Evolutionary conservation across 2,888 invertebrate species (phyloP).

Genomic region (Tholera decimalis): DNA sequence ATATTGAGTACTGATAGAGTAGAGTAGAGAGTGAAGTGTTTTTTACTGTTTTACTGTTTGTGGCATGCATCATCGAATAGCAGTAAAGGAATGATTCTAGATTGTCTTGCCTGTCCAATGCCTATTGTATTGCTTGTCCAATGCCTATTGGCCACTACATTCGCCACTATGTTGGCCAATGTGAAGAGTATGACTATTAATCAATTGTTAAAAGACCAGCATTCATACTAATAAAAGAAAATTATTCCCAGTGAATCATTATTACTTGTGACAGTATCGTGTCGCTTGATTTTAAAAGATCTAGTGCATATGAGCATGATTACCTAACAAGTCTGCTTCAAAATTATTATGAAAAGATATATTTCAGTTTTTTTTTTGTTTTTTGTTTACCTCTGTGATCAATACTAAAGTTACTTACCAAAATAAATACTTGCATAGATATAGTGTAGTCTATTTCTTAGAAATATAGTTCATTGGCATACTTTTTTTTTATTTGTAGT

Average conservation of each 20-base stretch:
- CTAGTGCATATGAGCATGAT: conserved; percentile 11
- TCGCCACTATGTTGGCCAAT: no score
- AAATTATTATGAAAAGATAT: neutral
- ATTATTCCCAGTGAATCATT: neutral
- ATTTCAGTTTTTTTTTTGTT: neutral
- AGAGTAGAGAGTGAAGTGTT: no score
- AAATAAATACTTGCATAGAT: conserved; percentile 12
- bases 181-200: no score
- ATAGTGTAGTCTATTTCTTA: conserved; percentile 52
- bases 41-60: no score
- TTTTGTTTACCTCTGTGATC: neutral
- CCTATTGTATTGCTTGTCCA: no score
- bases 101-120: no score
- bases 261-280: neutral
- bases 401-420: neutral
- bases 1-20: no score
- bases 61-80: conserved; percentile 4
- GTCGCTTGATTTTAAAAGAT: neutral
- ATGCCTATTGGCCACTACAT: no score
- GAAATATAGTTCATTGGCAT: conserved; percentile 90
- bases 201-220: neutral
- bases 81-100: conserved; percentile 3
- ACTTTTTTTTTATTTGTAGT: conserved; percentile 71
- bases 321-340: neutral
- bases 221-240: neutral